Conservation (phyloP, 2,888 invertebrate species). For the Pasiphila rectangulata region DNA sequence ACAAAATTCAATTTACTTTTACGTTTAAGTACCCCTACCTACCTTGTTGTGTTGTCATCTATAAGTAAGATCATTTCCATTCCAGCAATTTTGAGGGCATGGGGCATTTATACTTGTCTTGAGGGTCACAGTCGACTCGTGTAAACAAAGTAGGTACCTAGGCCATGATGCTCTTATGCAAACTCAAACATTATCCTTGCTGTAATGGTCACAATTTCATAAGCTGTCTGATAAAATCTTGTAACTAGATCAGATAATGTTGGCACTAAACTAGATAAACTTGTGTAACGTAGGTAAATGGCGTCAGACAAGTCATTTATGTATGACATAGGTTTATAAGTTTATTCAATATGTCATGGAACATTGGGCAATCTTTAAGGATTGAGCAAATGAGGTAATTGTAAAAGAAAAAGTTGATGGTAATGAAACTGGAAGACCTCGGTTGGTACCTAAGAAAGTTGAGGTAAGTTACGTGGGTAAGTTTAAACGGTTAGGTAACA, state of each 20-base stretch:
- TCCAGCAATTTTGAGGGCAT: not conserved
- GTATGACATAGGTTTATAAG: too few relatives aligned
- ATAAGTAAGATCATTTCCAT: not conserved
- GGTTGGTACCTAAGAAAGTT: not conserved
- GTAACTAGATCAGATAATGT: conserved; percentile 1
- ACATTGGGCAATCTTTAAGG: conserved; percentile 15
- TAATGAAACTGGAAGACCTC: conserved; percentile 5
- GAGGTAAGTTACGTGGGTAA: too few relatives aligned
- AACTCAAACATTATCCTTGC: conserved; percentile 7
- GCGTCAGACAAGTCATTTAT: conserved; percentile 11
- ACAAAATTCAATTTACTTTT: not conserved
- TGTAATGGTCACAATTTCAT: conserved; percentile 9
- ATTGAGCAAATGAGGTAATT: conserved; percentile 6
- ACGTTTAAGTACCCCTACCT: not conserved
- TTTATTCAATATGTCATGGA: conserved; percentile 1
- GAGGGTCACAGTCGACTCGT: not conserved
- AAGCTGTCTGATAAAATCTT: conserved; percentile 11
- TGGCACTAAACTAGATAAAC: not conserved
- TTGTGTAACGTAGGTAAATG: conserved; percentile 6
- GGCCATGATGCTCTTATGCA: not conserved
- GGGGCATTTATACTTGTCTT: not conserved
- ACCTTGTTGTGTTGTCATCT: not conserved
- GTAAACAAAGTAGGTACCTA: not conserved
- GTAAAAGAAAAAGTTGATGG: conserved; percentile 18
- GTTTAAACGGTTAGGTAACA: too few relatives aligned